These are phyloP conservation scores for Herpetotheres cachinnans DNA, from an alignment of 2,113 vertebrate genomes.

Conservation along the genomic window DNA sequence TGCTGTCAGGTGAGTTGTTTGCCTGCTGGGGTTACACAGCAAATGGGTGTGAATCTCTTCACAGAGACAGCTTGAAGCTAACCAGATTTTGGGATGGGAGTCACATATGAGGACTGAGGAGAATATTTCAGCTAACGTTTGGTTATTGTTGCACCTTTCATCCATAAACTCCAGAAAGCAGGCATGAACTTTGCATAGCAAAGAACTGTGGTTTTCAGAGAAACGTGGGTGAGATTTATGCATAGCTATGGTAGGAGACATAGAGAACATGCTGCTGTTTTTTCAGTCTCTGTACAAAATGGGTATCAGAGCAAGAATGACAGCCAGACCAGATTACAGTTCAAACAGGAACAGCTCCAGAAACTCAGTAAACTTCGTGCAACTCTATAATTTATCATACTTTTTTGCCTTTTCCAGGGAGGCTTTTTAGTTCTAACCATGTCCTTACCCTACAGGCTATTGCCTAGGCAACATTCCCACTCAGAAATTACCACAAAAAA, in stretches of 20 bases:
- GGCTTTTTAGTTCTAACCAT: background rate
- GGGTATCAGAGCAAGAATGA: background rate
- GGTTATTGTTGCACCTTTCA: background rate
- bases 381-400: background rate
- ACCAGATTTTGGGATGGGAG: background rate
- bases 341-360: background rate
- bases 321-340: background rate
- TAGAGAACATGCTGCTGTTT: background rate
- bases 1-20: background rate
- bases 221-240: background rate
- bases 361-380: background rate
- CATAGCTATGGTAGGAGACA: fast-evolving
- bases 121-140: background rate
- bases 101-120: background rate
- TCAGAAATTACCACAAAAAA: slow-evolving; percentile 16
- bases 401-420: background rate
- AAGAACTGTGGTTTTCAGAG: background rate
- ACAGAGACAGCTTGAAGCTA: background rate
- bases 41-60: background rate
- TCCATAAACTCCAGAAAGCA: background rate
- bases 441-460: background rate
- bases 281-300: background rate
- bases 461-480: background rate
- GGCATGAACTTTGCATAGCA: background rate
- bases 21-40: background rate